A percentile compares a stretch with the other conserved stretches of the same genome.
These are phyloP conservation scores for Porites lobata DNA, from an alignment of 92 coral and sea anemone species.

Conservation along the genomic window DNA sequence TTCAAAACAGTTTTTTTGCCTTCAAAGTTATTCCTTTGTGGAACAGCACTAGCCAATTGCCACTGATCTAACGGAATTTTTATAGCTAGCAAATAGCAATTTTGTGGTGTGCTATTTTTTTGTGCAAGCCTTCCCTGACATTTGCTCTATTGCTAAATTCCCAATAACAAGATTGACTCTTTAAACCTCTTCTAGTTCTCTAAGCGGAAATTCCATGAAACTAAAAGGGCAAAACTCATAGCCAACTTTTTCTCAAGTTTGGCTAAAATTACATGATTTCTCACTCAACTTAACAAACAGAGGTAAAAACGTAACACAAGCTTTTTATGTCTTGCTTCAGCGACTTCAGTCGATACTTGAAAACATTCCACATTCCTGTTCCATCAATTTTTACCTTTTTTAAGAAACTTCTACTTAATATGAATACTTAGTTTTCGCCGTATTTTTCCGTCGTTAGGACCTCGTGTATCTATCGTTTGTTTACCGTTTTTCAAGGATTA, in stretches of 20 bases:
- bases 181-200: not conserved
- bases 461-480: slow-evolving; percentile 1
- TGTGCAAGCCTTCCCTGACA: not conserved
- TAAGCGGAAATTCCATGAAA: not conserved
- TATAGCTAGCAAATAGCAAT: not conserved
- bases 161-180: not conserved
- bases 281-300: not conserved
- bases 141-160: not conserved
- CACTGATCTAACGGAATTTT: not conserved
- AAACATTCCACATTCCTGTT: not conserved
- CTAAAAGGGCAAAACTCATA: not conserved
- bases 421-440: not conserved
- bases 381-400: not conserved
- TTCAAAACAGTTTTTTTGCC: not conserved
- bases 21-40: not conserved
- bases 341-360: not conserved
- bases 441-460: not conserved
- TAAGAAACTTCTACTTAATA: not conserved
- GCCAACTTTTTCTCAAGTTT: not conserved
- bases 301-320: not conserved
- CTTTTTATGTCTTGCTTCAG: not conserved
- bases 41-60: not conserved
- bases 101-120: not conserved
- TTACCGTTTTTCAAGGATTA: not conserved
- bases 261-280: not conserved